Evolutionary conservation across 2,797 vertebrate genomes (phyloP).

Genomic region (Eutrigla gurnardus): DNA sequence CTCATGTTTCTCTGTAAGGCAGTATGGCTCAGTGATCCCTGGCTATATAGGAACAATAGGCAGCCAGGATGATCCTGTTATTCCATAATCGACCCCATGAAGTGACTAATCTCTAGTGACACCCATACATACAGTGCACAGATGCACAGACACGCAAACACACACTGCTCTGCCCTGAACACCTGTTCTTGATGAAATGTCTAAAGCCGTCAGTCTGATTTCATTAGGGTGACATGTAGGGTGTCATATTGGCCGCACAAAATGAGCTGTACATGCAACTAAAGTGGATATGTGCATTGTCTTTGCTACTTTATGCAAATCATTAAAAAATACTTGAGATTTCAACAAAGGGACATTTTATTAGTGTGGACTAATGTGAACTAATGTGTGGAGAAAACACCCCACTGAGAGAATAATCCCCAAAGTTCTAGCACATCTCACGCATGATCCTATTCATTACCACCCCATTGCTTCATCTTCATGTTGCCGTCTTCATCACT

Average conservation of each 20-base stretch:
- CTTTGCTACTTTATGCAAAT: background rate
- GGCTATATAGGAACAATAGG: conserved; percentile 51
- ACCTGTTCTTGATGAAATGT: conserved; percentile 54
- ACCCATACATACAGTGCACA: conserved; percentile 42
- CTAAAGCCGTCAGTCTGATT: conserved; percentile 24
- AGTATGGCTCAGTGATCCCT: conserved; percentile 18
- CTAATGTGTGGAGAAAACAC: background rate
- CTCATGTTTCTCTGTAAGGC: conserved; percentile 7
- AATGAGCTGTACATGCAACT: background rate
- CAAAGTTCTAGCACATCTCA: background rate
- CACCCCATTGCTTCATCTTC: background rate
- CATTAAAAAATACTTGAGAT: background rate
- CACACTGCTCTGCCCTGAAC: conserved; percentile 18
- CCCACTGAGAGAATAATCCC: background rate
- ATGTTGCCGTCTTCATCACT: background rate
- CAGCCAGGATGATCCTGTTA: conserved; percentile 43
- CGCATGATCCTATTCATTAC: background rate
- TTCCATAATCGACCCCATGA: conserved; percentile 46
- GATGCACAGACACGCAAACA: conserved; percentile 32
- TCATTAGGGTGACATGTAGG: conserved; percentile 26
- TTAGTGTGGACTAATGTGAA: too few species aligned
- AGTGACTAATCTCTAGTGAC: conserved; percentile 62
- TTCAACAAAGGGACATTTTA: background rate
- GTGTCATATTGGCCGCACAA: background rate
- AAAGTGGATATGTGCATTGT: background rate